Conservation (phyloP, 2,888 invertebrate species). For the Tupiocoris notatus region DNA sequence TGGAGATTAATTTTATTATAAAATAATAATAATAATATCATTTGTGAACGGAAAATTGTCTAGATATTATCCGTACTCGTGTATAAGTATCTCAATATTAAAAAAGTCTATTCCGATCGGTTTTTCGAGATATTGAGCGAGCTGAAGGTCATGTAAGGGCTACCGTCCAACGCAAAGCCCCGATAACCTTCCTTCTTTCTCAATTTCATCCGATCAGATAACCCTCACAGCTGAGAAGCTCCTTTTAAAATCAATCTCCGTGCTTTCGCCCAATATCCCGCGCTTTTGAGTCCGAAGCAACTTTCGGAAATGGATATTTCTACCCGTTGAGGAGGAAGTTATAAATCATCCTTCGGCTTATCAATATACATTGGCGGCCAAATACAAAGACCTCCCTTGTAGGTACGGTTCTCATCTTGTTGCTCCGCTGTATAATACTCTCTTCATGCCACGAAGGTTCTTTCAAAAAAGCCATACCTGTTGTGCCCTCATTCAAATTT, state of each 20-base stretch:
- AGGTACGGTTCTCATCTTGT: neutral
- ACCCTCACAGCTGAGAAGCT: neutral
- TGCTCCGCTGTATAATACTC: neutral
- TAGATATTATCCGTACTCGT: no score
- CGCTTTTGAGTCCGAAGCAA: neutral
- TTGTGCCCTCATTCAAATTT: no score
- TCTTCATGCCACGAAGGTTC: no score
- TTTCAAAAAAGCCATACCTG: neutral
- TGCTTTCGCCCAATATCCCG: neutral
- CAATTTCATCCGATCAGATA: neutral
- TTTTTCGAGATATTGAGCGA: neutral
- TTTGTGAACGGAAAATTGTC: no score
- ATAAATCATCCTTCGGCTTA: neutral
- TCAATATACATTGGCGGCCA: neutral
- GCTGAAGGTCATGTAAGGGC: neutral
- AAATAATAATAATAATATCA: no score
- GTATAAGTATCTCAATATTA: no score
- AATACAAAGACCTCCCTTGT: neutral
- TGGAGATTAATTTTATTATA: no score
- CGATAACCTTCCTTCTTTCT: no score
- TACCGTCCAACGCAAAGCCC: no score
- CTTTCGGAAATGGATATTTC: neutral
- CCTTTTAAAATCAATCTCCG: neutral
- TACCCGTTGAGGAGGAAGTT: neutral
- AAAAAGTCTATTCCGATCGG: no score